Conservation (phyloP, 2,797 vertebrate genomes). For the Gambusia yucatana region DNA sequence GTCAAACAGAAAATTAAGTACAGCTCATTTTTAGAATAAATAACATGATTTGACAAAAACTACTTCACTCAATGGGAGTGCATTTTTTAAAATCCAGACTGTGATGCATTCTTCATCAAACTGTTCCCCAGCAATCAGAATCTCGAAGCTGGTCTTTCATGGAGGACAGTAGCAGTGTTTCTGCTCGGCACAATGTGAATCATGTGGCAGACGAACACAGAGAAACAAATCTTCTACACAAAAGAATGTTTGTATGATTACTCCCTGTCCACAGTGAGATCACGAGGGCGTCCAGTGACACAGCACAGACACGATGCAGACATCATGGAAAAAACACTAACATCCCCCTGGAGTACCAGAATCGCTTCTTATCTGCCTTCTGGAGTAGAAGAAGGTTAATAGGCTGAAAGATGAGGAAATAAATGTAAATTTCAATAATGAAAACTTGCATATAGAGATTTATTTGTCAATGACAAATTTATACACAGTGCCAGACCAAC, state of each 20-base stretch:
- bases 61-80: background rate
- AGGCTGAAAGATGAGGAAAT: background rate
- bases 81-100: background rate
- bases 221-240: constrained; percentile 62
- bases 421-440: background rate
- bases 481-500: background rate
- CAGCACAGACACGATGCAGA: constrained; percentile 43
- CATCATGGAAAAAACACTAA: constrained; percentile 46
- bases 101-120: background rate
- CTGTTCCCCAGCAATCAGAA: background rate
- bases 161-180: constrained; percentile 16
- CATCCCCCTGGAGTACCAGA: constrained; percentile 14
- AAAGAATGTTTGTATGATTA: constrained; percentile 64
- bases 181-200: constrained; percentile 41
- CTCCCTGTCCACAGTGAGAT: constrained; percentile 52
- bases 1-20: constrained; percentile 12
- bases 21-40: constrained; percentile 17
- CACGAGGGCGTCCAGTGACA: constrained; percentile 63
- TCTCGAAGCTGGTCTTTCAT: background rate
- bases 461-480: background rate
- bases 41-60: constrained; percentile 1
- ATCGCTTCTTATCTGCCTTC: background rate
- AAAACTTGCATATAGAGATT: background rate
- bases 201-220: constrained; percentile 39
- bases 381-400: background rate